Conservation (phyloP, 2,888 invertebrate species). For the Dusona sp. region DNA sequence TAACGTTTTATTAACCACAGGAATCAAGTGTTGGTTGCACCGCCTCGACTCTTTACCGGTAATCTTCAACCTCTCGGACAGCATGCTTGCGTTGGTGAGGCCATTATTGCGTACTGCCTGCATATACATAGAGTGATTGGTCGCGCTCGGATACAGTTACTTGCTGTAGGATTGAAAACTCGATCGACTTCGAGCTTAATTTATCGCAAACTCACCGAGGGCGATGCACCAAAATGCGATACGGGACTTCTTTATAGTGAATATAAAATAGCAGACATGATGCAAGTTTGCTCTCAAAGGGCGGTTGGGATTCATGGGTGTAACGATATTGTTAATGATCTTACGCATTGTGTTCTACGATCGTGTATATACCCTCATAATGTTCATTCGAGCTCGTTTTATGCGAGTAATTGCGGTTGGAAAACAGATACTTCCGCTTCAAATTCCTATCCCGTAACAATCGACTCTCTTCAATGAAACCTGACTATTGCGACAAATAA, state of each 20-base stretch:
- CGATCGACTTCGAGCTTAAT: not conserved
- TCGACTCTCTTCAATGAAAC: slow-evolving; percentile 49
- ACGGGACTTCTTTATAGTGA: not conserved
- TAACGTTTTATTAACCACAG: slow-evolving; percentile 81
- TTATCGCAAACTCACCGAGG: not conserved
- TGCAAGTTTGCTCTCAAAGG: not conserved
- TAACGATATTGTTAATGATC: not conserved
- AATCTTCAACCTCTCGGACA: not conserved
- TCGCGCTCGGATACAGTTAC: not conserved
- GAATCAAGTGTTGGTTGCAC: slow-evolving; percentile 74
- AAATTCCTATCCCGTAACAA: slow-evolving; percentile 23
- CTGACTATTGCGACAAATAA: slow-evolving; percentile 47
- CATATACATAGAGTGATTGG: not conserved
- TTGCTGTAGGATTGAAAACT: not conserved
- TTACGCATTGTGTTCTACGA: not conserved
- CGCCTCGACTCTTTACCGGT: not conserved
- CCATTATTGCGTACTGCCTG: not conserved
- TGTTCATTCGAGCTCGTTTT: not conserved
- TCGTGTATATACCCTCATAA: not conserved
- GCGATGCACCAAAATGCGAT: not conserved
- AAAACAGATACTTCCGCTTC: slow-evolving; percentile 9
- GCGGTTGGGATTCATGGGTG: not conserved
- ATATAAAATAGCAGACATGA: not conserved
- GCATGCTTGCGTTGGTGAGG: not conserved
- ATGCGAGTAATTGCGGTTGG: slow-evolving; percentile 14